These are phyloP conservation scores for Alauda arvensis DNA, from an alignment of 2,797 vertebrate genomes.

Conservation along the genomic window DNA sequence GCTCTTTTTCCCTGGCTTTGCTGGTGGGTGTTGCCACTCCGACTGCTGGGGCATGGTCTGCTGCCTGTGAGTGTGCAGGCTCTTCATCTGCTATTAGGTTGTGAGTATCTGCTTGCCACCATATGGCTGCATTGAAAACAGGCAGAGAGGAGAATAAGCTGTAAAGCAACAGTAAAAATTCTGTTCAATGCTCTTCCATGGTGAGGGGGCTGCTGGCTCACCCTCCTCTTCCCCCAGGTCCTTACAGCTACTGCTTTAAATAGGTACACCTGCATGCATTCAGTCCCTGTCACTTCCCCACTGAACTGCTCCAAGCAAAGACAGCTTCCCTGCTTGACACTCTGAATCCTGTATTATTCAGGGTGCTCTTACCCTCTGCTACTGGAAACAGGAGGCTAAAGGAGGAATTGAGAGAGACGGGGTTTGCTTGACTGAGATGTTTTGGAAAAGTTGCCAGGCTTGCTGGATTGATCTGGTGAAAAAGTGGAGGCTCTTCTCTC, in stretches of 20 bases:
- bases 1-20: neutral
- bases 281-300: neutral
- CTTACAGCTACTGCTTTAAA: neutral
- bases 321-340: neutral
- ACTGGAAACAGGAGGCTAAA: neutral
- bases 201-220: neutral
- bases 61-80: neutral
- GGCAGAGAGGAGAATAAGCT: slow-evolving; percentile 15
- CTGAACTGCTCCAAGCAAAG: neutral
- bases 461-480: neutral
- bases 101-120: neutral
- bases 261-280: neutral
- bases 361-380: neutral
- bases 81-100: slow-evolving; percentile 17
- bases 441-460: slow-evolving; percentile 21
- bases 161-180: slow-evolving; percentile 21
- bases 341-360: neutral
- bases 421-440: slow-evolving; percentile 1
- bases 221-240: neutral
- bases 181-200: neutral
- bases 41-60: neutral
- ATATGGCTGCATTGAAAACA: slow-evolving; percentile 27
- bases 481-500: neutral
- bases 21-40: neutral
- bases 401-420: neutral